Evolutionary conservation across 2,797 vertebrate genomes (phyloP).

Genomic region (Alcedo atthis): DNA sequence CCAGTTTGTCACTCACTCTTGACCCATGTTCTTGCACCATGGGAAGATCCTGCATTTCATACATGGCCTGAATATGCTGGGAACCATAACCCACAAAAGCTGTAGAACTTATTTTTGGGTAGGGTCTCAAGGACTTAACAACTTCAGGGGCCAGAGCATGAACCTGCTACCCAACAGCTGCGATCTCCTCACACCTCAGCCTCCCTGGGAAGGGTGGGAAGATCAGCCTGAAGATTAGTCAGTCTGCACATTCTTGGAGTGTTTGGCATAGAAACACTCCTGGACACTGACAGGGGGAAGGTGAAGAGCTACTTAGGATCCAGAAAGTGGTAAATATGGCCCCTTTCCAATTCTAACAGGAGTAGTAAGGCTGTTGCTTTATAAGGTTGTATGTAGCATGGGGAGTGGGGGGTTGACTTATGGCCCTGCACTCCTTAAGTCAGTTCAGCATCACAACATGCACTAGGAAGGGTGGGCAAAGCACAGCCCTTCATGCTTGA

Average conservation of each 20-base stretch:
- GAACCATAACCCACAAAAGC: not conserved
- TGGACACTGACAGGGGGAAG: slow-evolving; percentile 40
- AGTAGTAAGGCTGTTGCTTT: not conserved
- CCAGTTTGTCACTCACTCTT: rapidly evolving
- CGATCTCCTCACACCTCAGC: not conserved
- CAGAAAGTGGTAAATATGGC: slow-evolving; percentile 7
- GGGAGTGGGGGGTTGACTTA: not conserved
- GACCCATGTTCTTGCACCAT: not conserved
- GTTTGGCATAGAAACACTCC: slow-evolving; percentile 56
- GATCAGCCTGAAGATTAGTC: slow-evolving; percentile 34
- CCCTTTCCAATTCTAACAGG: slow-evolving; percentile 17
- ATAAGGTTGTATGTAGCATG: not conserved
- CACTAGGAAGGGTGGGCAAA: not conserved
- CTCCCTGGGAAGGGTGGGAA: slow-evolving; percentile 3
- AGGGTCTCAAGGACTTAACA: not conserved
- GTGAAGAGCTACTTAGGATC: not conserved
- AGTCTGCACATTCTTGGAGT: slow-evolving; percentile 39
- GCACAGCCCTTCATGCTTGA: not conserved
- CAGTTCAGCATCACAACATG: rapidly evolving
- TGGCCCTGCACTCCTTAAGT: not conserved
- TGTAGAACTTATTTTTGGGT: not conserved
- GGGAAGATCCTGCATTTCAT: not conserved
- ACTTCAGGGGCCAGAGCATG: not conserved
- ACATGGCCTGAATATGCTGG: not conserved
- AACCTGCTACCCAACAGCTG: not conserved